Conservation (phyloP, 2,113 vertebrate species). For the Oceanodroma tethys region DNA sequence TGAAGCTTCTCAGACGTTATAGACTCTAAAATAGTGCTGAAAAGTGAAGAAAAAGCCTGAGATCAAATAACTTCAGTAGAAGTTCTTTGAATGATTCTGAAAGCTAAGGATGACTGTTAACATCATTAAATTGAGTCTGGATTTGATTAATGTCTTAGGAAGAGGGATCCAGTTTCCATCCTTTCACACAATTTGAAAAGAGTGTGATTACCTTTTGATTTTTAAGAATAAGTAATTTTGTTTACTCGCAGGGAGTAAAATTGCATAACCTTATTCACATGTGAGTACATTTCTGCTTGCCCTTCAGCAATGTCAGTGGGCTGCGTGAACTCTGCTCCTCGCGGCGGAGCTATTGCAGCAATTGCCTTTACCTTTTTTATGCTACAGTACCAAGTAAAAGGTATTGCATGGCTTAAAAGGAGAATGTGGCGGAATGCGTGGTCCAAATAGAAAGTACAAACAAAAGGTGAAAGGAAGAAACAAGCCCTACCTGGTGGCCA, state of each 20-base stretch:
- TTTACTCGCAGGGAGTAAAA: not conserved
- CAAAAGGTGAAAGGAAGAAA: not conserved
- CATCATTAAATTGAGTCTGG: not conserved
- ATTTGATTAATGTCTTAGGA: not conserved
- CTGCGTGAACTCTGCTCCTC: not conserved
- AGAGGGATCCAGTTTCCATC: not conserved
- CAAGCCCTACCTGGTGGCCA: not conserved
- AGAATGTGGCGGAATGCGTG: fast-evolving
- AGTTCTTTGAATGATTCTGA: not conserved
- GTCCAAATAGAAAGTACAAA: not conserved
- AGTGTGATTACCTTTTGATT: not conserved
- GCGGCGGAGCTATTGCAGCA: fast-evolving
- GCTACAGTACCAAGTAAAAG: not conserved
- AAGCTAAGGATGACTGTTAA: not conserved
- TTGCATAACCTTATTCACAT: fast-evolving
- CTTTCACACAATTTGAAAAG: not conserved
- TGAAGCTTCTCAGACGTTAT: not conserved
- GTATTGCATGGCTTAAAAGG: not conserved
- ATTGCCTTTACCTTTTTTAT: not conserved
- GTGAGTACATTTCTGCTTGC: not conserved
- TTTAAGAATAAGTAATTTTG: not conserved
- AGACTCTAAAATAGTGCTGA: not conserved
- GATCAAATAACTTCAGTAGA: not conserved
- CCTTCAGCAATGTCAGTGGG: not conserved
- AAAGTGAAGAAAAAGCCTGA: not conserved